Percentiles rank a stretch among this genome's conserved stretches.
phyloP scores from a whole-genome alignment of 2,113 vertebrate genomes.

The Phylloscopus whistleri region DNA sequence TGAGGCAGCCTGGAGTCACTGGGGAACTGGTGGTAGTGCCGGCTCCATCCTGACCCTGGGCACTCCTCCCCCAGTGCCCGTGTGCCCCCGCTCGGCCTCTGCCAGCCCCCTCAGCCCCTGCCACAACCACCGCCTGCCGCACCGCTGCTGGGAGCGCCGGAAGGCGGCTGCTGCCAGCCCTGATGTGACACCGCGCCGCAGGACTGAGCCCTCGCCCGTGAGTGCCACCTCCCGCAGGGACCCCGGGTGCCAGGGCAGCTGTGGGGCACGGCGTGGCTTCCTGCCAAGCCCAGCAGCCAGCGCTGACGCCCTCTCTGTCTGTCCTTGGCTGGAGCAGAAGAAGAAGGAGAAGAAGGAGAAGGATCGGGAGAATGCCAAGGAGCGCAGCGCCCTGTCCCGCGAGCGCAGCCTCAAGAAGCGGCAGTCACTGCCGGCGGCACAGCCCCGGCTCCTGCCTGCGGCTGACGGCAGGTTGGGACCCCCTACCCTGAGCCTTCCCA shows the following conservation, averaged over 20 bases:
- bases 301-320: fast-evolving
- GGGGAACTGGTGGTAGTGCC: fast-evolving
- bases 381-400: slow-evolving; percentile 85
- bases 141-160: slow-evolving; percentile 80
- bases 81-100: slow-evolving; percentile 92
- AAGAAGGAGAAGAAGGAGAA: slow-evolving; percentile 97
- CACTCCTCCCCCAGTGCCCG: slow-evolving; percentile 57
- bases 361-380: slow-evolving; percentile 92
- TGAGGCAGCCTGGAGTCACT: not conserved
- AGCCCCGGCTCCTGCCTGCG: slow-evolving; percentile 26
- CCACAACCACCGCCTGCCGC: slow-evolving; percentile 80
- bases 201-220: slow-evolving; percentile 82
- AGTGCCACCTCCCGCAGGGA: not conserved
- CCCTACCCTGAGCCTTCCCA: fast-evolving
- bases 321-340: slow-evolving; percentile 65
- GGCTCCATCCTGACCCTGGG: not conserved
- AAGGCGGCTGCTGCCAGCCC: slow-evolving; percentile 82
- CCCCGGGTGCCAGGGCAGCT: fast-evolving
- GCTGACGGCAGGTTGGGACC: slow-evolving; percentile 60
- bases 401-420: slow-evolving; percentile 90
- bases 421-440: slow-evolving; percentile 76
- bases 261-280: fast-evolving
- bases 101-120: slow-evolving; percentile 88
- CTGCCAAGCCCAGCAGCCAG: fast-evolving
- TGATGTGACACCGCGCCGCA: slow-evolving; percentile 76